Evolutionary conservation across 2,888 invertebrate species (phyloP), one percentile per base, ranked within the genome.

Genomic region (Athalia rosae): DNA sequence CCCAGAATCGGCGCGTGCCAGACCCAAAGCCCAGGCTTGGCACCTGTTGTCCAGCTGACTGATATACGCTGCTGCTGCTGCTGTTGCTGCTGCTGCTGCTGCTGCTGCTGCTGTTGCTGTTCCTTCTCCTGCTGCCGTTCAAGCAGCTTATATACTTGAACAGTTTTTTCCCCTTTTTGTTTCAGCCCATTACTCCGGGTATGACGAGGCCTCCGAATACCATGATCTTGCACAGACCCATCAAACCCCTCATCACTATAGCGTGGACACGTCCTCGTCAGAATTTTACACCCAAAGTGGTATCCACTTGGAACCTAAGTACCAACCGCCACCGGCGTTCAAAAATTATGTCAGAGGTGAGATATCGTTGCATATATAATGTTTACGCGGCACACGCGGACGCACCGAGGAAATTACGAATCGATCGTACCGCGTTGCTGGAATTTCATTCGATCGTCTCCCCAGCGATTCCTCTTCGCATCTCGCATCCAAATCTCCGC

Each of bases 281-380:
- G 94, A 95, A 90, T 95, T 95, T 90, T 96, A 96, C 89, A 92
- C 94, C 83, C 92, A 94, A 84, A 91, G 90, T 82, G 91, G 90
- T 82, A 89, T 91, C 77, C 90, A 89, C 78, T 89, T 93, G 87
- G 94, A 94, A 87, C 93, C 93, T 86, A 95, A 95, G 89, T 95
- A 94, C 90, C 94, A 95, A 87, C 93, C 93, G 74, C 92, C 92
- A 84, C 92, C 93, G 80, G 94, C 94, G 88, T 93, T 93, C 87
- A 95, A 95, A 91, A 93, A 92, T 85, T 95, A 94, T 89, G 92
- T 93, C 78, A 92, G 95, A 93, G 93, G 95, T 94, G 83, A 92
- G 91, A 15, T 8, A 61, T n/a, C 64, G 69, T 69, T 58, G 73
- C 67, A 62, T 64, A 1, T 61, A 41, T 50, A 13, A 28, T 53